Conservation (phyloP, 2,797 vertebrate genomes). For the Hapalemur alaotrensis region DNA sequence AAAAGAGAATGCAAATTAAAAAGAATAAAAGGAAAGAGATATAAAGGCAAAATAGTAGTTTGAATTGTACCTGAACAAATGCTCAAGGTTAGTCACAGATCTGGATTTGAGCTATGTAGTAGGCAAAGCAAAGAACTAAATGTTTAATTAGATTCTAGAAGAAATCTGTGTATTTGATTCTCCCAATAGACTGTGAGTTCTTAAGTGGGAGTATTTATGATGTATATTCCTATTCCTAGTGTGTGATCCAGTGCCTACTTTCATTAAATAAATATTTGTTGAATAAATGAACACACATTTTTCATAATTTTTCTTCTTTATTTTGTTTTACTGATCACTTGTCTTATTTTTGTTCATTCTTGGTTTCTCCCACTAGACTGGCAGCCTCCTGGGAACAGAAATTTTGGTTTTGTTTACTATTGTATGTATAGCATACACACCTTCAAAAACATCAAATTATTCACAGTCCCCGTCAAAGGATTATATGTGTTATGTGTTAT, state of each 20-base stretch:
- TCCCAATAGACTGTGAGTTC: not conserved
- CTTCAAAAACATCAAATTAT: not conserved
- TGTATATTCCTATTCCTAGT: not conserved
- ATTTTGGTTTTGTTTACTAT: not conserved
- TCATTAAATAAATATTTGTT: not conserved
- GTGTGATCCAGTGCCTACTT: not conserved
- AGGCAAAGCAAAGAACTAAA: not conserved
- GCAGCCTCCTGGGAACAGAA: not conserved
- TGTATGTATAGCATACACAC: not conserved
- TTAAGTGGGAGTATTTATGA: not conserved
- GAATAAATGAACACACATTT: not conserved
- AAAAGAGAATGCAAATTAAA: not conserved
- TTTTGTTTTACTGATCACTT: not conserved
- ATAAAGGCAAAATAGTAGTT: not conserved
- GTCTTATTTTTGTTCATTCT: not conserved
- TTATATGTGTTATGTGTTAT: not conserved
- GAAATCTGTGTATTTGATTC: not conserved
- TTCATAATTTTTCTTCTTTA: not conserved
- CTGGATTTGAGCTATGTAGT: not conserved
- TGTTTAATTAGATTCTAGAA: not conserved
- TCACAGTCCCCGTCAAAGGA: rapidly evolving
- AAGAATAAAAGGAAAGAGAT: not conserved
- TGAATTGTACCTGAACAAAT: not conserved
- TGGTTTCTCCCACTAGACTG: not conserved
- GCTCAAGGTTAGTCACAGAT: not conserved